These are phyloP conservation scores for Thalassarche chlororhynchos DNA, from an alignment of 2,113 vertebrate species.

Conservation along the genomic window DNA sequence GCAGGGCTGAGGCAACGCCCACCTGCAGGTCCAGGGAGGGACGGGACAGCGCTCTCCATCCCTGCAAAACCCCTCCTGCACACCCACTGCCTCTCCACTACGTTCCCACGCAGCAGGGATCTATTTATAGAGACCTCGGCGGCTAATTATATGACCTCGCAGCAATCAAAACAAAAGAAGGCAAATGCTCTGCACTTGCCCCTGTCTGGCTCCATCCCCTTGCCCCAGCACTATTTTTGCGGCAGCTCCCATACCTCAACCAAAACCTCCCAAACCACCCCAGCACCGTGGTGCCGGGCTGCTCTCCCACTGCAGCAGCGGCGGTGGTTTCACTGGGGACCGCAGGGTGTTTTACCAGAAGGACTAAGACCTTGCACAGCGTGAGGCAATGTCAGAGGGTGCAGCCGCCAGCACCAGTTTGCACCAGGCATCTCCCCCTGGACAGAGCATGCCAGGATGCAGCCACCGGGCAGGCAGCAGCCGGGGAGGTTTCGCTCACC, in stretches of 20 bases:
- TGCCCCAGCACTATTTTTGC: background rate
- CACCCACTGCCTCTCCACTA: background rate
- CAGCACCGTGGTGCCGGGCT: rapidly evolving
- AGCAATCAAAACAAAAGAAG: slow-evolving; percentile 35
- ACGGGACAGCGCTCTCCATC: background rate
- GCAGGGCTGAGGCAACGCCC: background rate
- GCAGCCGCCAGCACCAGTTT: background rate
- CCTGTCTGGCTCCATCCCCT: background rate
- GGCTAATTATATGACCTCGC: slow-evolving; percentile 21
- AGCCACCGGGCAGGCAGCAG: background rate
- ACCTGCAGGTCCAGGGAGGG: background rate
- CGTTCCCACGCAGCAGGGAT: slow-evolving; percentile 32
- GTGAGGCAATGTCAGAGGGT: background rate
- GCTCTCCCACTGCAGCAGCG: background rate
- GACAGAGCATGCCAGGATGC: background rate
- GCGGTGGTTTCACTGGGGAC: background rate
- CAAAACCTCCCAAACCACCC: rapidly evolving
- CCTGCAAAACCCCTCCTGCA: background rate
- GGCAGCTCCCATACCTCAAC: background rate
- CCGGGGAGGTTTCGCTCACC: background rate
- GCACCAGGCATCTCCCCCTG: background rate
- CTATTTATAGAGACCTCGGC: slow-evolving; percentile 43
- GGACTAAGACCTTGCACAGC: background rate
- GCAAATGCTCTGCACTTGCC: background rate
- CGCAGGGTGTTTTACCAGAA: background rate